A percentile compares a stretch with the other conserved stretches of the same genome.
These are phyloP conservation scores for Ellobium chinense DNA, from an alignment of 2,888 invertebrate genomes.

Conservation along the genomic window DNA sequence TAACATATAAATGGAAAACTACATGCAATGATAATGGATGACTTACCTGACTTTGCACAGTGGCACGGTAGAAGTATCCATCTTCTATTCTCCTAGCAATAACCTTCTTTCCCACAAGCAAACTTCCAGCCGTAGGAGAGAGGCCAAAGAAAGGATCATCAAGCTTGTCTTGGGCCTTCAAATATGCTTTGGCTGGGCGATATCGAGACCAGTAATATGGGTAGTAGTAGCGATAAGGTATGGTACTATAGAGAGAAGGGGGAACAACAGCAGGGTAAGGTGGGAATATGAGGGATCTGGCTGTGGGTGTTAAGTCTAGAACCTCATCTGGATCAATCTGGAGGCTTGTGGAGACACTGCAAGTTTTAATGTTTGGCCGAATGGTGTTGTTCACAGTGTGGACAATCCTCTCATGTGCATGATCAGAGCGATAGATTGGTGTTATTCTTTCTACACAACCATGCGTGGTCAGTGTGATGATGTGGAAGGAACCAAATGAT, in stretches of 20 bases:
- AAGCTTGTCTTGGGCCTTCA: conserved; percentile 68
- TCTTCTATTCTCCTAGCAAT: conserved; percentile 74
- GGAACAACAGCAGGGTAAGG: conserved; percentile 45
- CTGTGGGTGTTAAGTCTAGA: conserved; percentile 45
- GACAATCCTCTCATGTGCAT: conserved; percentile 66
- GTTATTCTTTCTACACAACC: conserved; percentile 75
- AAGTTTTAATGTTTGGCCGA: conserved; percentile 63
- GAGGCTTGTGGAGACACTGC: conserved; percentile 69
- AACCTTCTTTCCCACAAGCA: conserved; percentile 74
- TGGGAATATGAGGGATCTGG: conserved; percentile 51
- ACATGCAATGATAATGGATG: too few relatives aligned
- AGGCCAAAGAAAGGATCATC: conserved; percentile 51
- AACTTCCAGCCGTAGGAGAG: conserved; percentile 74
- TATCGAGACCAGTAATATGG: conserved; percentile 71
- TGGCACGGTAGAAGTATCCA: conserved; percentile 77
- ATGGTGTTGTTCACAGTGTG: conserved; percentile 71
- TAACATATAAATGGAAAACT: too few relatives aligned
- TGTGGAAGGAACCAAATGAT: conserved; percentile 76
- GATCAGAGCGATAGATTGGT: conserved; percentile 73
- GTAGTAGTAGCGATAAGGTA: conserved; percentile 44
- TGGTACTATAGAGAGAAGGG: conserved; percentile 59
- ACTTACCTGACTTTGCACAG: conserved; percentile 76
- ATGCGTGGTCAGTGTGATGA: conserved; percentile 70
- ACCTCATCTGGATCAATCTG: conserved; percentile 68
- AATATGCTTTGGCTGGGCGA: conserved; percentile 68